These are phyloP conservation scores for Drosophila eohydei DNA, from an alignment of 2,888 invertebrate species.

Conservation along the genomic window DNA sequence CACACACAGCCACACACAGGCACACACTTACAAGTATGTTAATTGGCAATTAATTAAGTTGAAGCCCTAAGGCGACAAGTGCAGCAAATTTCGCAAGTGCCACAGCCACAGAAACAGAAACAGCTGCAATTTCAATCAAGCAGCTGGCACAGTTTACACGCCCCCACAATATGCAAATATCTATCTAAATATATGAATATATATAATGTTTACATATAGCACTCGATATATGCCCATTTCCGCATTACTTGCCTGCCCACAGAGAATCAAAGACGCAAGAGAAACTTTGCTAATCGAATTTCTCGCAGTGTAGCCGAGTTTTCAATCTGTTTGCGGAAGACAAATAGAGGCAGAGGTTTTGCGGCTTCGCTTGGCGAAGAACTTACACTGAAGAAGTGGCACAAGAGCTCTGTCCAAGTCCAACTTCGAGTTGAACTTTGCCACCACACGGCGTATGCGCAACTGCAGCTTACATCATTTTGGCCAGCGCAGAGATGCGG, in stretches of 20 bases:
- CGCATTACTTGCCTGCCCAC: constrained; percentile 46
- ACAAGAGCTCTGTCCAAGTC: constrained; percentile 20
- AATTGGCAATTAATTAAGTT: constrained; percentile 73
- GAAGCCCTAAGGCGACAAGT: constrained; percentile 54
- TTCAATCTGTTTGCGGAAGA: constrained; percentile 65
- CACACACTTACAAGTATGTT: constrained; percentile 56
- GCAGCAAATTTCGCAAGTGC: constrained; percentile 41
- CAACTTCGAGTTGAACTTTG: constrained; percentile 39
- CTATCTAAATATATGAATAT: not conserved
- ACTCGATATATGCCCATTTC: constrained; percentile 41
- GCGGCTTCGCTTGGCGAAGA: constrained; percentile 55
- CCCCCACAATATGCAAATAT: constrained; percentile 23
- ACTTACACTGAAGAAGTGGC: constrained; percentile 14
- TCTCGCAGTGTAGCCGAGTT: constrained; percentile 23
- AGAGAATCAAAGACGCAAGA: constrained; percentile 9
- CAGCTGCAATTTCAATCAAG: constrained; percentile 16
- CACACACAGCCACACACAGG: not conserved
- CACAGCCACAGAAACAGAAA: constrained; percentile 26
- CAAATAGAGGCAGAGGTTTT: constrained; percentile 46
- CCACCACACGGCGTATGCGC: constrained; percentile 39
- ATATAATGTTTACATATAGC: not conserved
- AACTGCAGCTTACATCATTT: not conserved
- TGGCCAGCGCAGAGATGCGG: constrained; percentile 23
- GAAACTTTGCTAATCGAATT: constrained; percentile 25
- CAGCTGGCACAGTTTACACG: constrained; percentile 62